Conservation (phyloP, 2,888 invertebrate species). For the Eugnorisma glareosa region DNA sequence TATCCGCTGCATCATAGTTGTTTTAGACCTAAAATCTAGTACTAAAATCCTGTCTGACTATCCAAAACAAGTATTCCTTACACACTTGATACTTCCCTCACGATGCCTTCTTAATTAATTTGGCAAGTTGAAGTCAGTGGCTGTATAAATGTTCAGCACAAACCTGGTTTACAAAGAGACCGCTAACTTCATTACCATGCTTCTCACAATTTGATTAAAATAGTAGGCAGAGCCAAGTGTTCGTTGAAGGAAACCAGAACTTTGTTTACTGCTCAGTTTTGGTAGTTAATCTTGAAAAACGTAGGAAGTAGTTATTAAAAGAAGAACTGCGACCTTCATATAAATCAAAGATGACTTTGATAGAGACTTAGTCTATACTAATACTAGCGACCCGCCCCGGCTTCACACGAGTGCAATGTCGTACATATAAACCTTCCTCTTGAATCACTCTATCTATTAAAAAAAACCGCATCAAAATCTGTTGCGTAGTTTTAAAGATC, state of each 20-base stretch:
- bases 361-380: too few relatives aligned
- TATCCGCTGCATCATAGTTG: not conserved
- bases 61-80: conserved; percentile 18
- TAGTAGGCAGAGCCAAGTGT: conserved; percentile 51
- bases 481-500: too few relatives aligned
- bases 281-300: conserved; percentile 18
- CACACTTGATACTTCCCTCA: conserved; percentile 27
- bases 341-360: not conserved
- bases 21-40: not conserved
- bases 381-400: too few relatives aligned
- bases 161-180: conserved; percentile 60
- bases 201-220: conserved; percentile 64
- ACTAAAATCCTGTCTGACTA: not conserved
- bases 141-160: conserved; percentile 48
- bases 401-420: too few relatives aligned
- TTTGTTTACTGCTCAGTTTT: conserved; percentile 32
- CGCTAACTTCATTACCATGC: conserved; percentile 60
- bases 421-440: too few relatives aligned
- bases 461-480: too few relatives aligned
- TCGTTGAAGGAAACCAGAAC: conserved; percentile 24
- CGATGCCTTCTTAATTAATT: conserved; percentile 56
- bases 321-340: not conserved
- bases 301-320: not conserved
- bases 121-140: conserved; percentile 47
- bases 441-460: too few relatives aligned